Base-by-base conservation (phyloP, 2,888 invertebrate genomes). In the Melinaea marsaeus region DNA sequence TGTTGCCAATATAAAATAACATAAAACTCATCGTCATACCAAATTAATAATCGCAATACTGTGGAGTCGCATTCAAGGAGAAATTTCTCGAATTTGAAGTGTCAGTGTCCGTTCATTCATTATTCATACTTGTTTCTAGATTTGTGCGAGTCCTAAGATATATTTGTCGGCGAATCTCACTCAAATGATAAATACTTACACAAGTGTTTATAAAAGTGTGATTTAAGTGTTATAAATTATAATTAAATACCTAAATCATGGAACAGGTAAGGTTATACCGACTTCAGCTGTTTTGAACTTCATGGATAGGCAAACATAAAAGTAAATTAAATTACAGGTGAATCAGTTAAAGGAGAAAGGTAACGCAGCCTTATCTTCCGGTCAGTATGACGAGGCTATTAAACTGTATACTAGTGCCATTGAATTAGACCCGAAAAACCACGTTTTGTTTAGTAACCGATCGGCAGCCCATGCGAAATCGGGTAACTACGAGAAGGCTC, bases 401-500 rank as follows among this genome's bases (percentile, higher is more conserved):
- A 92, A 93, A 69, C 93, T 86, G 73, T 98, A 98, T 79, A 93
- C 96, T 2, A 93, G 95, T 75, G 98, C 96, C 4, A 96, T 98
- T 69, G 86, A 90, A 13, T 81, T 97, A 66, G 97, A 98, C 79
- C 90, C 91, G 0, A 92, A 91, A 47, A 98, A 98, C 90, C 96
- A 97, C 91, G 97, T 98, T 78, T 91, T 98, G 34, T 98, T 92
- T 78, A 98, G 97, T 74, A 98, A 98, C 85, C 93, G 98, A 62
- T 98, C 98, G 0, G 98, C 98, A 5, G 98, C 98, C 5, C 94
- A 95, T 78, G 95, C 96, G 1, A 97, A 97, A 86, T 93, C 94
- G 56, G 94, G 93, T 34, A 93, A 95, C 69, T 97, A 94, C 77
- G 81, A 87, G 2, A 92, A 94, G 66, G 96, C 98, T 0, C 85